phyloP scores from a whole-genome alignment of 1,140 invertebrate genomes.

The Drosophila novamexicana region DNA sequence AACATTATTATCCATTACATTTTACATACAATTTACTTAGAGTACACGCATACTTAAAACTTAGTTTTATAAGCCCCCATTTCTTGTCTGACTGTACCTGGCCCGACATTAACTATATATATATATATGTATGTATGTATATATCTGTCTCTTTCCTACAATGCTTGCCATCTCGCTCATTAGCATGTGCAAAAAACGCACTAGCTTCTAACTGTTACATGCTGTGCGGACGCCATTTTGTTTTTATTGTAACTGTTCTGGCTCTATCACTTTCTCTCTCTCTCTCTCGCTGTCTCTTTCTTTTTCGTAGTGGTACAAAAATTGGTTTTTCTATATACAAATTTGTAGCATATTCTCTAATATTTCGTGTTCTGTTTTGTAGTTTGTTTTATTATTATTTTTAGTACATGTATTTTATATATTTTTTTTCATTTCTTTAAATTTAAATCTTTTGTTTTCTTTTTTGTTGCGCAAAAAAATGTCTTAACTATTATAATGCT shows the following conservation, averaged over 20 bases:
- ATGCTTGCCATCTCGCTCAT: conserved; percentile 12
- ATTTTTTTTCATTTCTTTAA: conserved; percentile 22
- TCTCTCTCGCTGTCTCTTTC: background rate
- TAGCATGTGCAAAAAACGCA: background rate
- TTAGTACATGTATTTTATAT: conserved; percentile 25
- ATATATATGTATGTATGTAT: background rate
- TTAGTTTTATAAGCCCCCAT: conserved; percentile 17
- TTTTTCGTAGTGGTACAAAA: conserved; percentile 1
- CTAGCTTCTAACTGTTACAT: background rate
- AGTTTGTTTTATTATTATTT: conserved; percentile 23
- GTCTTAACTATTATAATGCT: conserved; percentile 69
- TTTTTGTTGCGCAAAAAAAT: conserved; percentile 58
- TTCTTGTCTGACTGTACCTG: conserved; percentile 34
- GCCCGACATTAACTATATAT: background rate
- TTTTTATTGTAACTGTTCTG: background rate
- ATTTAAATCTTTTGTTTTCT: conserved; percentile 47
- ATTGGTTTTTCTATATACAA: conserved; percentile 16
- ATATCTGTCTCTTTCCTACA: background rate
- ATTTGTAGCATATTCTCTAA: conserved; percentile 5
- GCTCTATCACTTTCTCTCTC: background rate
- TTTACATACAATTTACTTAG: conserved; percentile 21
- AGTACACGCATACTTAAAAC: conserved; percentile 19
- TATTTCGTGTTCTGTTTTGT: conserved; percentile 9
- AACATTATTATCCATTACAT: conserved; percentile 28
- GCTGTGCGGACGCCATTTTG: conserved; percentile 34